Conservation (phyloP, 2,113 vertebrate species). For the Zingel zingel region DNA sequence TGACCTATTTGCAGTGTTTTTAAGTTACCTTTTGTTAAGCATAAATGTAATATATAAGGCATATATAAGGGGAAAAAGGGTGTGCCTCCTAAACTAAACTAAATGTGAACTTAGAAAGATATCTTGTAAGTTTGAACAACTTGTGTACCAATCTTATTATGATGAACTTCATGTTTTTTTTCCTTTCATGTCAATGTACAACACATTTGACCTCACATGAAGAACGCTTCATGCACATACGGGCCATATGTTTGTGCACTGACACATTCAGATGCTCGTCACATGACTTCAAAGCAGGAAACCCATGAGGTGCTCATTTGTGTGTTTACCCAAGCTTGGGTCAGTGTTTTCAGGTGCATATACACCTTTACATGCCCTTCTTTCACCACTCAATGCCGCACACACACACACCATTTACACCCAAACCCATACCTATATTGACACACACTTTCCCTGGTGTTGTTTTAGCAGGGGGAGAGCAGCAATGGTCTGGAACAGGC, state of each 20-base stretch:
- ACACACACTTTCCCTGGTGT: slow-evolving; percentile 75
- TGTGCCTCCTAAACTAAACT: background rate
- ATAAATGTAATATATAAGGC: background rate
- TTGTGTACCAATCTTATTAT: background rate
- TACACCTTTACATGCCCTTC: slow-evolving; percentile 65
- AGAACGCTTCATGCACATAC: slow-evolving; percentile 59
- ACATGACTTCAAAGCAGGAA: slow-evolving; percentile 74
- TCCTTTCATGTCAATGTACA: slow-evolving; percentile 43
- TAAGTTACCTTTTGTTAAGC: slow-evolving; percentile 2
- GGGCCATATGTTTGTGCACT: slow-evolving; percentile 59
- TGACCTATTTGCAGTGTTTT: slow-evolving; percentile 37
- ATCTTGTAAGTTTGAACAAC: background rate
- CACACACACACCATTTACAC: slow-evolving; percentile 56
- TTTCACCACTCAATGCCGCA: slow-evolving; percentile 45
- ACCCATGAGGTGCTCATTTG: slow-evolving; percentile 66
- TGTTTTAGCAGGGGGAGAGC: slow-evolving; percentile 90
- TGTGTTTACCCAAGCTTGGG: slow-evolving; percentile 71
- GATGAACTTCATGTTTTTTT: background rate
- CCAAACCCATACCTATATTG: slow-evolving; percentile 46
- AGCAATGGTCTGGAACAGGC: slow-evolving; percentile 91
- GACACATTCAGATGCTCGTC: slow-evolving; percentile 71
- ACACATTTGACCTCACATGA: slow-evolving; percentile 62
- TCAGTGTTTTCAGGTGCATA: slow-evolving; percentile 71
- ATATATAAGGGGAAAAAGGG: background rate
- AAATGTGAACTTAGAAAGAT: background rate